Evolutionary conservation across 2,113 vertebrate genomes (phyloP).

Genomic region (Aptenodytes forsteri): DNA sequence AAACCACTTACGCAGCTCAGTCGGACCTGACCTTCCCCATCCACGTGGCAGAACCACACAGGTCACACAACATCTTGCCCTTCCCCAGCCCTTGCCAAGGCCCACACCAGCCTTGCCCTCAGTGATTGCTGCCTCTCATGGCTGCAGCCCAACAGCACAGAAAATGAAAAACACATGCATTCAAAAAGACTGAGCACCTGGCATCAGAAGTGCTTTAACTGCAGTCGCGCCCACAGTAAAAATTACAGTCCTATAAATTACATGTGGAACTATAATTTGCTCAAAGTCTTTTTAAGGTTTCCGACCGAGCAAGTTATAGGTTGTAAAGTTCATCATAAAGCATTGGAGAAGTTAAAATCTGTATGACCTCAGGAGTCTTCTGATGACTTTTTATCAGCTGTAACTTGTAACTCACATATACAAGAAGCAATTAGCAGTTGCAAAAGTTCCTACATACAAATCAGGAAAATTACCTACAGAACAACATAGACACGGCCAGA

Average conservation of each 20-base stretch:
- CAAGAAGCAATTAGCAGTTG: background rate
- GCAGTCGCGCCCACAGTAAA: background rate
- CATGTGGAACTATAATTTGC: background rate
- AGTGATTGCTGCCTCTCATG: background rate
- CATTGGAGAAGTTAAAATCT: background rate
- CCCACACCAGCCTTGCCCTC: background rate
- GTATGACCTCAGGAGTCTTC: background rate
- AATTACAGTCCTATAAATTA: constrained; percentile 42
- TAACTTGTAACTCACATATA: background rate
- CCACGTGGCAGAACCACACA: background rate
- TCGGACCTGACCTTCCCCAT: background rate
- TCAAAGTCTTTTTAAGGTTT: constrained; percentile 50
- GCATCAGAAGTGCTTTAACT: background rate
- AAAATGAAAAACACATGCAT: background rate
- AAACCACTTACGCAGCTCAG: background rate
- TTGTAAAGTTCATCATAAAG: constrained; percentile 33
- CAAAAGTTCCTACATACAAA: background rate
- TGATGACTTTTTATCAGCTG: background rate
- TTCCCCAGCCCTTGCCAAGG: background rate
- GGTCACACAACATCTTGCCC: background rate
- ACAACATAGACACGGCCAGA: fast-evolving
- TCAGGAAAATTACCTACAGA: background rate
- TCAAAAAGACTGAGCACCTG: background rate
- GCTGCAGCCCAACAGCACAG: background rate
- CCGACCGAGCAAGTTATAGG: background rate